Percentiles rank a stretch among this genome's conserved stretches.
Conservation (phyloP, 2,113 vertebrate genomes). For the Lepus americanus region DNA sequence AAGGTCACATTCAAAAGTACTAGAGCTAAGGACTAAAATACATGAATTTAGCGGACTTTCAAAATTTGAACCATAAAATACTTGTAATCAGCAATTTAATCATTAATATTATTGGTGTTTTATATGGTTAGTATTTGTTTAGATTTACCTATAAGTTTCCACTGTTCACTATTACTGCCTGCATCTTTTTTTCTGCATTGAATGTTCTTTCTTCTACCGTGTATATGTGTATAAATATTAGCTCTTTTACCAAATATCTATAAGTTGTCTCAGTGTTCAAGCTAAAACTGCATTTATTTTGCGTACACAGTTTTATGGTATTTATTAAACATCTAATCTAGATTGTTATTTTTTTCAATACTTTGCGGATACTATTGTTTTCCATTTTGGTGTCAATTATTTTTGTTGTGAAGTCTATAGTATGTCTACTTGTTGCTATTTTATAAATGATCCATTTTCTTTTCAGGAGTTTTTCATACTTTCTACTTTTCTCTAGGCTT, state of each 20-base stretch:
- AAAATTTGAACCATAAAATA: neutral
- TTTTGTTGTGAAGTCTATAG: neutral
- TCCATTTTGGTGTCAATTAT: neutral
- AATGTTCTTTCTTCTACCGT: neutral
- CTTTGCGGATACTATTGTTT: neutral
- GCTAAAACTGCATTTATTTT: neutral
- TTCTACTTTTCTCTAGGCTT: neutral
- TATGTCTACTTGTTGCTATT: neutral
- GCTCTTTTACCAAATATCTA: neutral
- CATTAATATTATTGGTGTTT: neutral
- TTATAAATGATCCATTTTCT: neutral
- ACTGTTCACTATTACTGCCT: neutral
- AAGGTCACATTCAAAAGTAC: neutral
- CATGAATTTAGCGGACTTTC: neutral
- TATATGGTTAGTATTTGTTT: neutral
- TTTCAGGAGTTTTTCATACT: conserved; percentile 3
- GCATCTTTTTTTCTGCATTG: neutral
- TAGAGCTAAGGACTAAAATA: neutral
- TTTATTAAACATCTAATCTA: neutral
- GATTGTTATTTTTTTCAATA: neutral
- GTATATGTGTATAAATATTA: neutral
- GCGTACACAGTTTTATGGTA: neutral
- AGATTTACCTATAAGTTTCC: neutral
- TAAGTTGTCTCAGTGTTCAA: neutral
- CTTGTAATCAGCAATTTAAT: neutral